Conservation (phyloP, 1,140 invertebrate species). For the Antheraea mylitta region DNA sequence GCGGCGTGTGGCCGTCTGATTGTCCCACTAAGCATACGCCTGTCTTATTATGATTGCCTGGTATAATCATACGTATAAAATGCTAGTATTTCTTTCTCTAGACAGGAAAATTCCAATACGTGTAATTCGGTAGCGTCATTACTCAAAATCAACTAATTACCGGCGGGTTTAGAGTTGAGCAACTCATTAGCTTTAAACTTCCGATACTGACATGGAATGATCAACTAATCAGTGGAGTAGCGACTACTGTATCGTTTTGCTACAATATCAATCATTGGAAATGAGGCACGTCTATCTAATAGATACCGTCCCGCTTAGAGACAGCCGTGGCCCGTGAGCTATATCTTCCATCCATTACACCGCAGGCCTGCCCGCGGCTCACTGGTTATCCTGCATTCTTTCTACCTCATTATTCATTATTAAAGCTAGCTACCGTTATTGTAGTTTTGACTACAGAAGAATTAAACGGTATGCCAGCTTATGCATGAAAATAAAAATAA, state of each 20-base stretch:
- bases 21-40: conserved; percentile 53
- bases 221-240: conserved; percentile 38
- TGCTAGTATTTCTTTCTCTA: no score
- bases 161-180: conserved; percentile 6
- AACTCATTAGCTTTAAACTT: conserved; percentile 14
- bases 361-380: conserved; percentile 8
- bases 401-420: conserved; percentile 68
- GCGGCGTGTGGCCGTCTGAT: conserved; percentile 50
- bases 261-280: conserved; percentile 59
- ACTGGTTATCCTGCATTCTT: conserved; percentile 54
- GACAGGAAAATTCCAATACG: not conserved
- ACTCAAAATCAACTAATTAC: conserved; percentile 21
- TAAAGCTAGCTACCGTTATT: conserved; percentile 63
- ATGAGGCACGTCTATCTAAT: conserved; percentile 53
- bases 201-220: conserved; percentile 24
- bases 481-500: not conserved
- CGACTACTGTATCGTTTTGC: conserved; percentile 58
- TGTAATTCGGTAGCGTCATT: conserved; percentile 23
- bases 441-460: conserved; percentile 31
- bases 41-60: conserved; percentile 49
- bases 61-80: conserved; percentile 15
- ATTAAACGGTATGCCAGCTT: conserved; percentile 22
- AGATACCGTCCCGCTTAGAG: conserved; percentile 37
- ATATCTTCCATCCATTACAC: conserved; percentile 42
- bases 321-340: conserved; percentile 20